phyloP scores from a whole-genome alignment of 2,113 vertebrate genomes.

The Limnothrissa miodon region DNA sequence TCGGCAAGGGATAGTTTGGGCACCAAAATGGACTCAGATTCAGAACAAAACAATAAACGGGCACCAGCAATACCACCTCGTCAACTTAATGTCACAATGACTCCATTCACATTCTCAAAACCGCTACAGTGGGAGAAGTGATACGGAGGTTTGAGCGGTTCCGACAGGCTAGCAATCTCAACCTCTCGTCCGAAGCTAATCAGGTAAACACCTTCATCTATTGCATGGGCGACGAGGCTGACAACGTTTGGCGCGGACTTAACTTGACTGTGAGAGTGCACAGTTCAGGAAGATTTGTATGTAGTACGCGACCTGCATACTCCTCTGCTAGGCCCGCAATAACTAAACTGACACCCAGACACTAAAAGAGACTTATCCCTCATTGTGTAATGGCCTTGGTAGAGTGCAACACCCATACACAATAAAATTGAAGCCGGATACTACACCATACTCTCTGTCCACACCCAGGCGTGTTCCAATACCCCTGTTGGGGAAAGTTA shows the following conservation, averaged over 20 bases:
- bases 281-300: too few species aligned
- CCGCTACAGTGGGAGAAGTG: too few species aligned
- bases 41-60: too few species aligned
- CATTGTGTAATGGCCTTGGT: conserved; percentile 22
- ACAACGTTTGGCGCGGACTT: neutral
- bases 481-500: conserved; percentile 12
- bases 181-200: conserved; percentile 7
- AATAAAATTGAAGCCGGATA: conserved; percentile 18
- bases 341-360: neutral
- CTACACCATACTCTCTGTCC: conserved; percentile 17
- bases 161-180: too few species aligned
- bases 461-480: conserved; percentile 22
- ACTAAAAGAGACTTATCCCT: conserved; percentile 19
- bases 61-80: too few species aligned
- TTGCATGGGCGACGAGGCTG: neutral
- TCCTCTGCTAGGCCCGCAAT: conserved; percentile 27
- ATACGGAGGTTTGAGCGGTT: too few species aligned
- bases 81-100: too few species aligned
- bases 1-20: too few species aligned
- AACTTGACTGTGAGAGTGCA: too few species aligned
- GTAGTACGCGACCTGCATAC: conserved; percentile 16
- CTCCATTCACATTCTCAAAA: too few species aligned
- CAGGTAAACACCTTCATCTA: conserved; percentile 14
- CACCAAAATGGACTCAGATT: too few species aligned
- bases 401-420: conserved; percentile 17